phyloP scores from a whole-genome alignment of 2,888 invertebrate species.

The Hypselothyrea guttata region DNA sequence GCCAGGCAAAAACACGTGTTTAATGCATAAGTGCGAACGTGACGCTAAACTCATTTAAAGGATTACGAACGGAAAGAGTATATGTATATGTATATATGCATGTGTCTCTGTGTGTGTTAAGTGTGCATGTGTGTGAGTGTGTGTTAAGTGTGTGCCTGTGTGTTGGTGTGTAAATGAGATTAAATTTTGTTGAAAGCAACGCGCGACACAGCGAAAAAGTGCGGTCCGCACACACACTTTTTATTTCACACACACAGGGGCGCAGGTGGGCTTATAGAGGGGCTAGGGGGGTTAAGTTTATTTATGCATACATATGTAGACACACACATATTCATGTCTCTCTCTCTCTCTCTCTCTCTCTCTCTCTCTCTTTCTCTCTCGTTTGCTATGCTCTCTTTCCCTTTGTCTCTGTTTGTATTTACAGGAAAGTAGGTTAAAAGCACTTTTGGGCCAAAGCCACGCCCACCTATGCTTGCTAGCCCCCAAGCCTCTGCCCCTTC shows the following conservation, averaged over 20 bases:
- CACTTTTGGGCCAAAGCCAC: slow-evolving; percentile 65
- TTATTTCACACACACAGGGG: slow-evolving; percentile 23
- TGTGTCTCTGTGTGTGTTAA: slow-evolving; percentile 19
- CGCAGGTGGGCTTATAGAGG: background rate
- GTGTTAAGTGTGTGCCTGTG: slow-evolving; percentile 48
- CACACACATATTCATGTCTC: background rate
- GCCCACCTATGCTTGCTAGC: slow-evolving; percentile 26
- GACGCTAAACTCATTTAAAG: slow-evolving; percentile 80
- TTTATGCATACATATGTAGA: slow-evolving; percentile 63
- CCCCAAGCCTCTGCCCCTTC: too few relatives aligned
- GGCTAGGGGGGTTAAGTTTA: slow-evolving; percentile 51
- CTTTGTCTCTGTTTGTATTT: slow-evolving; percentile 40
- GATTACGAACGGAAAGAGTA: slow-evolving; percentile 69
- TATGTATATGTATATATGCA: slow-evolving; percentile 18
- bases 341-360: slow-evolving; percentile 10
- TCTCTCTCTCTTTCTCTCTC: slow-evolving; percentile 7
- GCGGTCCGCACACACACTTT: slow-evolving; percentile 50
- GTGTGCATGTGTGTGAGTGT: slow-evolving; percentile 37
- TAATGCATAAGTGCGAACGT: slow-evolving; percentile 78
- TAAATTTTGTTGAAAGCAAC: slow-evolving; percentile 74
- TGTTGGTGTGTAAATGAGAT: slow-evolving; percentile 70
- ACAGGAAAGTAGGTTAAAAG: slow-evolving; percentile 73
- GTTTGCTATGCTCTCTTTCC: too few relatives aligned
- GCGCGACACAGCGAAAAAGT: slow-evolving; percentile 59
- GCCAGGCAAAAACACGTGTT: slow-evolving; percentile 78